A percentile compares a stretch with the other conserved stretches of the same genome.
Conservation (phyloP, 2,113 vertebrate genomes). For the Naja naja region DNA sequence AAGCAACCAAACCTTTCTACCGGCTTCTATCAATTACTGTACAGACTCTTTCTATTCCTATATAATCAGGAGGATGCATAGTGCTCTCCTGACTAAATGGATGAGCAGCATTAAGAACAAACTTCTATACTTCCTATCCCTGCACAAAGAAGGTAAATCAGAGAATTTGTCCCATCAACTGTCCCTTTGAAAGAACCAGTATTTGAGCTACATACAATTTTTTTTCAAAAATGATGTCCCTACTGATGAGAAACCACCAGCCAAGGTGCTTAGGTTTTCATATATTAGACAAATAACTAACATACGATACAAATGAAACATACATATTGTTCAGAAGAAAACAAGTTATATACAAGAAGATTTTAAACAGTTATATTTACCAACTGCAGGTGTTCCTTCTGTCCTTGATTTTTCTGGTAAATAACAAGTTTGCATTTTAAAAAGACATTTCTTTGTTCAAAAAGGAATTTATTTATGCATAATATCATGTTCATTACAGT, state of each 20-base stretch:
- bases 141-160: neutral
- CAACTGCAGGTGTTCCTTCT: slow-evolving; percentile 34
- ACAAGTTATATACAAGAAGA: neutral
- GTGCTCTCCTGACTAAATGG: neutral
- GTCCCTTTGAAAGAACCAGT: neutral
- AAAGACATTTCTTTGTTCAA: neutral
- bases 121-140: neutral
- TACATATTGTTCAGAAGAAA: neutral
- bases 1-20: neutral
- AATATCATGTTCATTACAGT: neutral
- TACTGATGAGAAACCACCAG: neutral
- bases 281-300: slow-evolving; percentile 4
- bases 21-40: neutral
- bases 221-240: neutral
- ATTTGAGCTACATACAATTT: neutral
- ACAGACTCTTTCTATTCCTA: neutral
- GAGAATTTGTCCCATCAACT: neutral
- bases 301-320: neutral
- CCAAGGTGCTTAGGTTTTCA: neutral
- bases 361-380: slow-evolving; percentile 42
- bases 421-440: neutral
- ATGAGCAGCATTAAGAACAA: neutral
- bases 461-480: neutral
- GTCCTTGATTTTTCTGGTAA: neutral
- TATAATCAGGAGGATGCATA: too few relatives aligned